phyloP scores from a whole-genome alignment of 2,888 invertebrate species.

The Nasonovia ribisnigri region DNA sequence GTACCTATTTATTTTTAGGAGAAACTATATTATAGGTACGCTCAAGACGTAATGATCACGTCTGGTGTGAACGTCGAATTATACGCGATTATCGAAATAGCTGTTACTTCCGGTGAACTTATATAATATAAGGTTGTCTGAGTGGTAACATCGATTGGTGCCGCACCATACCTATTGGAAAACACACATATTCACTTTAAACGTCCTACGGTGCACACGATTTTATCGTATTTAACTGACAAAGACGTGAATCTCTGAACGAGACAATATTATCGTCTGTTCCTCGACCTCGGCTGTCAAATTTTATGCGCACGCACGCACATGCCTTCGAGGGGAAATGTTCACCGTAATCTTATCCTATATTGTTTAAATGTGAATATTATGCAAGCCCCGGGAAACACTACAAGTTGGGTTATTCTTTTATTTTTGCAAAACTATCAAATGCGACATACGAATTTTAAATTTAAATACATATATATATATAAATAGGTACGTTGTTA shows the following conservation, averaged over 20 bases:
- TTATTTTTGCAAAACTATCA: background rate
- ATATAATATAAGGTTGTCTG: background rate
- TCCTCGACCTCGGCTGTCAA: background rate
- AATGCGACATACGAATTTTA: background rate
- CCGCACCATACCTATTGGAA: background rate
- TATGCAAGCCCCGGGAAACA: constrained; percentile 12
- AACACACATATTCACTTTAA: background rate
- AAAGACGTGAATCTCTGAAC: background rate
- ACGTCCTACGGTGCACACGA: background rate
- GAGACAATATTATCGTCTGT: background rate
- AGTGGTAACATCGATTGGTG: background rate
- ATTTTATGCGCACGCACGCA: background rate
- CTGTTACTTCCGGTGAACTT: background rate
- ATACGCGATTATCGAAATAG: background rate
- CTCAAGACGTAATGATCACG: background rate
- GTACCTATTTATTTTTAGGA: background rate
- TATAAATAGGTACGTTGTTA: background rate
- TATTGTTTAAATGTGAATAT: constrained; percentile 18
- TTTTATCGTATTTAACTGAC: background rate
- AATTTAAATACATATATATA: background rate
- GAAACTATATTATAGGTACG: background rate
- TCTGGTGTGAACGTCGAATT: background rate
- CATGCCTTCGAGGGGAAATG: background rate
- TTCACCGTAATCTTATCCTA: background rate
- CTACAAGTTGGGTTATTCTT: background rate